Conservation (phyloP, 2,888 invertebrate genomes). For the Drosophila seclusa region DNA sequence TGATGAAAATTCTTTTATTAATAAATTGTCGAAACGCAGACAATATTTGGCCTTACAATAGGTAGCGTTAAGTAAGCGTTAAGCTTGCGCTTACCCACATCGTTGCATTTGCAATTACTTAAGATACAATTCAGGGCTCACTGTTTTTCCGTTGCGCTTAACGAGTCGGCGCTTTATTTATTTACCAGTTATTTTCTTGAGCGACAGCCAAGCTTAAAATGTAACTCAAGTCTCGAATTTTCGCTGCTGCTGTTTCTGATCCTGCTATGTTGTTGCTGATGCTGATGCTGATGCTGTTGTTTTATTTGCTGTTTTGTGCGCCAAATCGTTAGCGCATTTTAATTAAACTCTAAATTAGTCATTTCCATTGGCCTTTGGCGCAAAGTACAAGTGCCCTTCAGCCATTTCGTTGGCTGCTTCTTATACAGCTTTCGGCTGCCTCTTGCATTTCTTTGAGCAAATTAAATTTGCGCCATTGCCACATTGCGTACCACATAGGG, state of each 20-base stretch:
- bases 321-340: conserved; percentile 77
- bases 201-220: conserved; percentile 65
- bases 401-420: conserved; percentile 8
- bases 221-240: conserved; percentile 29
- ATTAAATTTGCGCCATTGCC: conserved; percentile 49
- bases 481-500: conserved; percentile 52
- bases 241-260: conserved; percentile 17
- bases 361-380: conserved; percentile 76
- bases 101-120: conserved; percentile 69
- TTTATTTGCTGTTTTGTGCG: conserved; percentile 42
- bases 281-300: conserved; percentile 13
- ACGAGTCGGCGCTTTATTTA: conserved; percentile 55
- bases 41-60: conserved; percentile 5
- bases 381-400: conserved; percentile 59
- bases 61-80: conserved; percentile 3
- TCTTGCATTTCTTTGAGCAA: conserved; percentile 54
- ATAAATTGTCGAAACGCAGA: conserved; percentile 8
- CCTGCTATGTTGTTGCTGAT: conserved; percentile 9
- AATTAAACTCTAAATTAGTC: conserved; percentile 79
- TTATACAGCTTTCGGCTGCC: conserved; percentile 18
- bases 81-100: conserved; percentile 40
- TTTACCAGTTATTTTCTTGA: conserved; percentile 62
- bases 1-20: not conserved
- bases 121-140: conserved; percentile 30
- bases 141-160: conserved; percentile 35